phyloP scores from a whole-genome alignment of 53 echinoderm and acorn worm genomes.

The Henricia sp. region DNA sequence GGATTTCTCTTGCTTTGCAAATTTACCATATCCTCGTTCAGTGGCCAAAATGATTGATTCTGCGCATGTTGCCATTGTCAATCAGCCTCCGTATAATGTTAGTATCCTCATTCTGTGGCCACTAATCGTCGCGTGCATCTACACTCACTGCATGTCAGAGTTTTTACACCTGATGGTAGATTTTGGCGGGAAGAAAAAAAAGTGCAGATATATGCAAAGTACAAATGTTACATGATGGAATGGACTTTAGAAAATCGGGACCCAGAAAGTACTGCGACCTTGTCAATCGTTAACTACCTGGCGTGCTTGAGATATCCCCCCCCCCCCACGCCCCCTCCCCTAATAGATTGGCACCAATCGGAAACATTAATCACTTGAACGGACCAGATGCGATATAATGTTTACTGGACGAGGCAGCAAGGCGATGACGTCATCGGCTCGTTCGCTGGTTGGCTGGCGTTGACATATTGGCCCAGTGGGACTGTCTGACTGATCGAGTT shows the following conservation, averaged over 20 bases:
- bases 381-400: conserved; percentile 27
- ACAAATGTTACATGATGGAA: not conserved
- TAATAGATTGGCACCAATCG: conserved; percentile 6
- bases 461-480: conserved; percentile 38
- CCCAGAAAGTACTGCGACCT: conserved; percentile 39
- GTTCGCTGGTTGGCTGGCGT: conserved; percentile 15
- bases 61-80: not conserved
- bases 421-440: conserved; percentile 32
- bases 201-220: not conserved
- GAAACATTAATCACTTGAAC: conserved; percentile 44
- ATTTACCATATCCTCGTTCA: not conserved
- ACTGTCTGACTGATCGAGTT: conserved; percentile 21
- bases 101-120: conserved; percentile 22
- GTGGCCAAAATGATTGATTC: not conserved
- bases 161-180: not conserved
- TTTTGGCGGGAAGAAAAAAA: conserved; percentile 5
- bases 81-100: not conserved
- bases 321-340: not conserved
- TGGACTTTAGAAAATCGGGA: too few relatives aligned
- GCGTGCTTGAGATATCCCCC: conserved; percentile 41
- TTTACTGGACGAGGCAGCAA: not conserved
- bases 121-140: not conserved
- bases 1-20: not conserved
- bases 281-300: conserved; percentile 42
- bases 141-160: conserved; percentile 12